phyloP scores from a whole-genome alignment of 2,797 vertebrate species.

The Leuciscus waleckii region DNA sequence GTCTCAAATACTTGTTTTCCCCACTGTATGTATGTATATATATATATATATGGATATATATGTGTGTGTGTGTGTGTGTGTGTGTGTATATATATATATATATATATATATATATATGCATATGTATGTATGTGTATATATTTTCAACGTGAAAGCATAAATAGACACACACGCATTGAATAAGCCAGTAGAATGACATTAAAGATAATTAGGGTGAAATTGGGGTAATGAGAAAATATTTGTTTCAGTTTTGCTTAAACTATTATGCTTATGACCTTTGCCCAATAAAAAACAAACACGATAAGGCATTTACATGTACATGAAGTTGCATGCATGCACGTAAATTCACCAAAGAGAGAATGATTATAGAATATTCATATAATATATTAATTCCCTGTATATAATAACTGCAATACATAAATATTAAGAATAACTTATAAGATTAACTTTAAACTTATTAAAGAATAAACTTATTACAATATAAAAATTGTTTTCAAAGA shows the following conservation, averaged over 20 bases:
- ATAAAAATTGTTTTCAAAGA: no score
- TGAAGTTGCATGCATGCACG: no score
- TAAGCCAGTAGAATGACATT: neutral
- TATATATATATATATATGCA: neutral
- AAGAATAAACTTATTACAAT: neutral
- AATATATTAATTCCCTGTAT: neutral
- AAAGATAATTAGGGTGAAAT: neutral
- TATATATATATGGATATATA: no score
- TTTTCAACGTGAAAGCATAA: neutral
- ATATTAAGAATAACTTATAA: neutral
- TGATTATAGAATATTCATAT: neutral
- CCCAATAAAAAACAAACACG: neutral
- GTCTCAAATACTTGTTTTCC: no score
- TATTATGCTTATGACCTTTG: neutral
- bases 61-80: no score
- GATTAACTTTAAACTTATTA: no score
- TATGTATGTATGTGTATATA: no score
- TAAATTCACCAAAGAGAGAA: neutral
- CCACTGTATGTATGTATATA: no score
- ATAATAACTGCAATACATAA: neutral
- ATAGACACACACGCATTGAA: neutral
- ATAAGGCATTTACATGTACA: neutral
- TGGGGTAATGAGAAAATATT: neutral
- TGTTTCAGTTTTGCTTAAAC: slow-evolving; percentile 3
- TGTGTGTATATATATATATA: neutral